Evolutionary conservation across 2,888 invertebrate genomes (phyloP).

Genomic region (Acanthosoma haemorrhoidale): DNA sequence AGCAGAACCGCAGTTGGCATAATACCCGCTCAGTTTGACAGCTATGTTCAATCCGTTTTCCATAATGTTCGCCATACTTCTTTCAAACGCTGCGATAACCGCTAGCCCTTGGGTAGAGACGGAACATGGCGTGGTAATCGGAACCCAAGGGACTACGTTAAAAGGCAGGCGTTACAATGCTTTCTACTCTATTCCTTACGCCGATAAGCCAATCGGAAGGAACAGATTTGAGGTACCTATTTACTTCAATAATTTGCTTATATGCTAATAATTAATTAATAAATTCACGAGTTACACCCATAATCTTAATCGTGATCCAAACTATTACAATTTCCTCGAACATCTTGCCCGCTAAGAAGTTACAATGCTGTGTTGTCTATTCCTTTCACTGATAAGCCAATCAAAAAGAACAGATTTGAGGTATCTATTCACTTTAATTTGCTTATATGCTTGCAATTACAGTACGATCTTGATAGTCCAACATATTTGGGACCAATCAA

Average conservation of each 20-base stretch:
- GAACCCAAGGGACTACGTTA: slow-evolving; percentile 18
- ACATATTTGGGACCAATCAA: too few relatives aligned
- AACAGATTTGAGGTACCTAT: slow-evolving; percentile 22
- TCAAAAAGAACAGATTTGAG: slow-evolving; percentile 18
- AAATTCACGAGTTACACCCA: too few relatives aligned
- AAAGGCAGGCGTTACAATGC: slow-evolving; percentile 25
- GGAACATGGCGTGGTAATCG: slow-evolving; percentile 10
- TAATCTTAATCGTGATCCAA: too few relatives aligned
- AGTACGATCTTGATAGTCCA: too few relatives aligned
- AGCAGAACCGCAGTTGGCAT: background rate
- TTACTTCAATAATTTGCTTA: background rate
- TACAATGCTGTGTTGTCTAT: slow-evolving; percentile 31
- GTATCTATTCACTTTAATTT: background rate
- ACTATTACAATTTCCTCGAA: too few relatives aligned
- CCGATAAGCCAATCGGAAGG: slow-evolving; percentile 14
- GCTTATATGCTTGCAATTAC: too few relatives aligned
- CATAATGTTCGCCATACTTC: background rate
- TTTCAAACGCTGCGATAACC: background rate
- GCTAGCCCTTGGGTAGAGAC: background rate
- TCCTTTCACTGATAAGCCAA: slow-evolving; percentile 29
- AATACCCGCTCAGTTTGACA: too few relatives aligned
- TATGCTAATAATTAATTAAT: too few relatives aligned
- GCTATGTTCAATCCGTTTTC: background rate
- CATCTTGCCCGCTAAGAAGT: too few relatives aligned
- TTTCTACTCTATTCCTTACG: slow-evolving; percentile 34